A percentile compares a stretch with the other conserved stretches of the same genome.
phyloP scores from a whole-genome alignment of 2,113 vertebrate species.

The Vidua macroura region DNA sequence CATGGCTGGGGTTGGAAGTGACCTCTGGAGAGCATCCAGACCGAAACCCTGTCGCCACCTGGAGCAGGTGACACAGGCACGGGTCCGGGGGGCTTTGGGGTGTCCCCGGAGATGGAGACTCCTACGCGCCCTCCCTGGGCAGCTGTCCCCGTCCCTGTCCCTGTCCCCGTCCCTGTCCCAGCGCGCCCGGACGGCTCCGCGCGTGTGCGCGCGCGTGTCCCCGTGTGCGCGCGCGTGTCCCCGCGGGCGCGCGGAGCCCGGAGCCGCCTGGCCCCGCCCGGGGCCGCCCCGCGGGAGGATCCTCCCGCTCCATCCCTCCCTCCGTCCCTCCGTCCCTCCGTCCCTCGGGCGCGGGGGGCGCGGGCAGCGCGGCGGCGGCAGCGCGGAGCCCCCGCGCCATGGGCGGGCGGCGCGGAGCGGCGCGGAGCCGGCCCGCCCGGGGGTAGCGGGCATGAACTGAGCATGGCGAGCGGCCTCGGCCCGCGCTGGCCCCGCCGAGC shows the following conservation, averaged over 20 bases:
- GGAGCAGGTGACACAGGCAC: background rate
- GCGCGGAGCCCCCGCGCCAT: conserved; percentile 4
- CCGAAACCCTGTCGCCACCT: background rate
- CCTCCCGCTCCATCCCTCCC: background rate
- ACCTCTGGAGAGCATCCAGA: background rate
- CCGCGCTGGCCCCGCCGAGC: too few species aligned
- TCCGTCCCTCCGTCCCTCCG: background rate
- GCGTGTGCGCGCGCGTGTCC: background rate
- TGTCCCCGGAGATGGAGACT: background rate
- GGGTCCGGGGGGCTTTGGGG: background rate
- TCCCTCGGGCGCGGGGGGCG: background rate
- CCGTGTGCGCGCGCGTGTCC: background rate
- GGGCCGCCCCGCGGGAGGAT: conserved; percentile 25
- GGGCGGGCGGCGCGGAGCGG: background rate
- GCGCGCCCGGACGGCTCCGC: too few species aligned
- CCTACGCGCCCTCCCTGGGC: background rate
- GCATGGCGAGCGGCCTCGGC: background rate
- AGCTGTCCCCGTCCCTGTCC: background rate
- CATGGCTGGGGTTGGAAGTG: accelerated
- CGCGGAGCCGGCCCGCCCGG: background rate
- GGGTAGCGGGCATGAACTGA: background rate
- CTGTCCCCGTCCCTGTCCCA: too few species aligned
- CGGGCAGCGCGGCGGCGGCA: background rate
- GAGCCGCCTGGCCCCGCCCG: background rate
- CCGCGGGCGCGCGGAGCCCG: background rate